Conservation (phyloP, 2,888 invertebrate species). For the Salticus scenicus region DNA sequence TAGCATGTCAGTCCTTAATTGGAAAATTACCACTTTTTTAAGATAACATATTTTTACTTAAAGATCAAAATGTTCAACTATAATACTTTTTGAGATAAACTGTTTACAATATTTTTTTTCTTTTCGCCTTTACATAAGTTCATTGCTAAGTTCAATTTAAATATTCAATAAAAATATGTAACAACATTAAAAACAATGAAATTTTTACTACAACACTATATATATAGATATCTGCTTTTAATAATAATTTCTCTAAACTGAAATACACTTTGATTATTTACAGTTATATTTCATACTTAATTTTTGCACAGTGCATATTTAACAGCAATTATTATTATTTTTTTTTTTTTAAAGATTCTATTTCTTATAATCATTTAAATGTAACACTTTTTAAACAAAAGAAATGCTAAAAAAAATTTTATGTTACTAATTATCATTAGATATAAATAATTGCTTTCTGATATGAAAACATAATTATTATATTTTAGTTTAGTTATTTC, state of each 20-base stretch:
- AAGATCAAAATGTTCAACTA: neutral
- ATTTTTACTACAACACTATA: neutral
- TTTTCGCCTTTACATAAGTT: neutral
- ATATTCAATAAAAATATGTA: neutral
- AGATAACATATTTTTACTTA: too few species aligned
- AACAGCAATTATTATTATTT: too few species aligned
- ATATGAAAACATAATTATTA: too few species aligned
- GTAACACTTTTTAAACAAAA: too few species aligned
- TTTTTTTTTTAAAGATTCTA: too few species aligned
- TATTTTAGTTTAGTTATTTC: too few species aligned
- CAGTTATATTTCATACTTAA: neutral
- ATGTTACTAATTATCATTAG: too few species aligned
- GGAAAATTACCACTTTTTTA: too few species aligned
- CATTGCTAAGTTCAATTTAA: slow-evolving; percentile 6
- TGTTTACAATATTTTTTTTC: neutral
- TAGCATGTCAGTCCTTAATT: too few species aligned
- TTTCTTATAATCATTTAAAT: too few species aligned
- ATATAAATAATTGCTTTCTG: too few species aligned
- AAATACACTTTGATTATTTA: neutral
- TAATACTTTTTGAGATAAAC: neutral
- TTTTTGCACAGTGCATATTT: neutral
- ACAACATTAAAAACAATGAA: neutral
- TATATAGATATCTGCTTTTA: slow-evolving; percentile 1
- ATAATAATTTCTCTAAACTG: neutral
- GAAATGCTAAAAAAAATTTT: too few species aligned